phyloP scores from a whole-genome alignment of 53 echinoderm and acorn worm genomes.

The Holothuria scabra region DNA sequence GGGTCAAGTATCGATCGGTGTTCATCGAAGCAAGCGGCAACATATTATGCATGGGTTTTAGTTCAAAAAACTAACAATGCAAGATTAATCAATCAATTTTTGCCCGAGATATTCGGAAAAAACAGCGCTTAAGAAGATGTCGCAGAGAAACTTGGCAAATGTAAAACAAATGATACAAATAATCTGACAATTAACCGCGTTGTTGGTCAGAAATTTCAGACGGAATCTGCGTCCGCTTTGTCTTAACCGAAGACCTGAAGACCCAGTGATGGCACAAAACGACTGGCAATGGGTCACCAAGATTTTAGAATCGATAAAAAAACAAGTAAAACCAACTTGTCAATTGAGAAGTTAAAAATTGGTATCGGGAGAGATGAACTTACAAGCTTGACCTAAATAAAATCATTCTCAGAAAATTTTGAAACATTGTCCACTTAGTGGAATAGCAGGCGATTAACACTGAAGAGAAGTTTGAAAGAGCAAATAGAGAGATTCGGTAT shows the following conservation, averaged over 20 bases:
- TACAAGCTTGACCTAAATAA: slow-evolving; percentile 17
- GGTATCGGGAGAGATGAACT: not conserved
- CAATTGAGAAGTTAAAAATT: no score
- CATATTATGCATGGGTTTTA: slow-evolving; percentile 1
- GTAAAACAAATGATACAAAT: slow-evolving; percentile 13
- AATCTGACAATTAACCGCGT: slow-evolving; percentile 44
- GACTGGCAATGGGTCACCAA: no score
- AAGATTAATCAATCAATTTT: slow-evolving; percentile 37
- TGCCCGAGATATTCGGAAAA: slow-evolving; percentile 13
- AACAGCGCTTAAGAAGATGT: slow-evolving; percentile 27
- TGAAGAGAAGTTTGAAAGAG: no score
- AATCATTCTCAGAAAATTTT: not conserved
- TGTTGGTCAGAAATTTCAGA: slow-evolving; percentile 33
- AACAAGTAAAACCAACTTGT: no score
- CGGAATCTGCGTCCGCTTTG: slow-evolving; percentile 15
- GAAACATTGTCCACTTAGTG: no score
- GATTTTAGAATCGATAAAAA: no score
- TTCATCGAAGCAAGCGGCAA: not conserved
- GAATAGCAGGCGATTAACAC: no score
- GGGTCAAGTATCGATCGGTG: slow-evolving; percentile 16
- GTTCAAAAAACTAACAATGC: slow-evolving; percentile 23
- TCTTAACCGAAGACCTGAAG: slow-evolving; percentile 14
- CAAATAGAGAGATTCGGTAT: no score
- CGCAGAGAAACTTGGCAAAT: slow-evolving; percentile 28
- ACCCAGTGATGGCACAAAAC: no score